Evolutionary conservation across 1,140 invertebrate genomes (phyloP), one percentile per base, ranked within the genome.

Genomic region (Carposina sasakii): DNA sequence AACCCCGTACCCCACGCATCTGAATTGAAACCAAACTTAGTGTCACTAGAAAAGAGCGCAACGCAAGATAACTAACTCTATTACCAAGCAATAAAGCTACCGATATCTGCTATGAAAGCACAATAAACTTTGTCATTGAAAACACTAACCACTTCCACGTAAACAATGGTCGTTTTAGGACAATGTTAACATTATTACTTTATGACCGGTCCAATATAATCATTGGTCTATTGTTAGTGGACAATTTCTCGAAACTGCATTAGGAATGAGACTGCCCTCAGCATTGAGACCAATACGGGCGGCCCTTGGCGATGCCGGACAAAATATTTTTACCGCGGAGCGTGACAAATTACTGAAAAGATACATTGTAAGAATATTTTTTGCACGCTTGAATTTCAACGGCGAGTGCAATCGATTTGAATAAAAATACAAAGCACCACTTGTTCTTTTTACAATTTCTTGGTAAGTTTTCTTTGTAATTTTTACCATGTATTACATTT

Each of bases 291-390:
- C 42, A 55, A 60, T 58, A 45, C 56, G 60, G 57, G 57, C 53
- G 53, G 55, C 56, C 52, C 36, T 63, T 67, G 64, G 56, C 60
- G 53, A 53, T 34, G 57, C 57, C 46, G 54, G 71, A 73, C 70
- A 74, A 68, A 82, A 82, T 82, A 78, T 82, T 82, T 71, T 74
- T 66, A 74, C 78, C 75, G 59, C 74, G 58, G 57, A 42, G 66
- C 59, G 63, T 75, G 54, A 64, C 73, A 52, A 77, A 58, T 71
- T 76, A 58, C 71, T 61, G 48, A 57, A 61, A 61, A 57, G 52
- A 42, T 39, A 23, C 40, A n/a, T n/a, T n/a, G n/a, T n/a, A n/a
- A n/a, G n/a, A n/a, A n/a, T n/a, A n/a, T n/a, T n/a, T n/a, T n/a
- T n/a, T n/a, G n/a, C n/a, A n/a, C n/a, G n/a, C n/a, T n/a, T n/a